Evolutionary conservation across 2,797 vertebrate genomes (phyloP).

Genomic region (Mallotus villosus): DNA sequence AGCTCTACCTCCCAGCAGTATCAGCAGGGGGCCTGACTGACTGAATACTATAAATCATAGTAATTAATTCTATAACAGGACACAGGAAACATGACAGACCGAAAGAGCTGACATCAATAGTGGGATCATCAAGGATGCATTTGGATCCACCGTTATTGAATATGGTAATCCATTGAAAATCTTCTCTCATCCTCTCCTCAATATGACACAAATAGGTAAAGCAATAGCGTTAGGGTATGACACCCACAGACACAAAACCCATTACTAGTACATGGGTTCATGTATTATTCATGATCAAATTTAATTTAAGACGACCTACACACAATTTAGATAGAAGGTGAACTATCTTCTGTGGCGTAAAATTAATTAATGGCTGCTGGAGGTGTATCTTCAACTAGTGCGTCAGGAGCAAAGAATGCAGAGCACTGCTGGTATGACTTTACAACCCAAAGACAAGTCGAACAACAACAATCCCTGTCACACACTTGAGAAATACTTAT

Average conservation of each 20-base stretch:
- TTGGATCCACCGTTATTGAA: slow-evolving; percentile 15
- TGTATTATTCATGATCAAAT: too few relatives aligned
- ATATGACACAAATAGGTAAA: too few relatives aligned
- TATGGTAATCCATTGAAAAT: not conserved
- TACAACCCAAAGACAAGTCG: slow-evolving; percentile 25
- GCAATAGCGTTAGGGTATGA: too few relatives aligned
- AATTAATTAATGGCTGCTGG: too few relatives aligned
- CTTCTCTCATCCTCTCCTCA: too few relatives aligned
- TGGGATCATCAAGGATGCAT: slow-evolving; percentile 26
- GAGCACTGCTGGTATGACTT: slow-evolving; percentile 33
- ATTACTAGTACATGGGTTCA: too few relatives aligned
- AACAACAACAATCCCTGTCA: slow-evolving; percentile 16
- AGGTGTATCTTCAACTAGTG: not conserved
- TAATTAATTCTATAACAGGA: slow-evolving; percentile 33
- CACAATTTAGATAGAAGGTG: too few relatives aligned
- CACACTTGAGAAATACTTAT: slow-evolving; percentile 11
- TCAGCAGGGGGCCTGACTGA: slow-evolving; percentile 28
- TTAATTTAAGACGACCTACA: too few relatives aligned
- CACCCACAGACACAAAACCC: too few relatives aligned
- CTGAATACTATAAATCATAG: slow-evolving; percentile 39
- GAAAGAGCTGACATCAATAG: slow-evolving; percentile 16
- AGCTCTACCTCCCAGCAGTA: not conserved
- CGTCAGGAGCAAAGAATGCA: slow-evolving; percentile 19
- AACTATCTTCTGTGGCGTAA: too few relatives aligned
- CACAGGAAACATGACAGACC: slow-evolving; percentile 33